Percentiles rank a stretch among this genome's conserved stretches.
Conservation (phyloP, 2,113 vertebrate species). For the Planiliza haematocheilus region DNA sequence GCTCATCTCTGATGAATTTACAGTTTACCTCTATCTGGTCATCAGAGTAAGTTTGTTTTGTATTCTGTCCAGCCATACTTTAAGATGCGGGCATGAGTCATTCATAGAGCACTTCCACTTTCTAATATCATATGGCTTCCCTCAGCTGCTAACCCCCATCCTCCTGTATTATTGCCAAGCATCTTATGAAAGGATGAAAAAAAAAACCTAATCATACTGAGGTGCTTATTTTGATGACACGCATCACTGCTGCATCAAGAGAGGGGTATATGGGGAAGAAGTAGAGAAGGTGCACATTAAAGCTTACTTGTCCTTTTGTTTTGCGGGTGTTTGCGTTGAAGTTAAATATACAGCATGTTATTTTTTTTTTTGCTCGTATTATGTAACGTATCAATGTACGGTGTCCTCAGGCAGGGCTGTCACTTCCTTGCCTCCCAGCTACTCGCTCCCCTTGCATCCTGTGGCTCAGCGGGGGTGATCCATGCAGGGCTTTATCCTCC, state of each 20-base stretch:
- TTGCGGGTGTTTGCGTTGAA: not conserved
- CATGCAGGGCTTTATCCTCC: constrained; percentile 75
- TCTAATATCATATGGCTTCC: not conserved
- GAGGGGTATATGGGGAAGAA: constrained; percentile 11
- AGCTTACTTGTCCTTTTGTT: constrained; percentile 10
- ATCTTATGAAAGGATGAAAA: not conserved
- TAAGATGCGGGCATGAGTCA: not conserved
- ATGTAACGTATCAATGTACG: constrained; percentile 21
- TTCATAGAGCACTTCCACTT: not conserved
- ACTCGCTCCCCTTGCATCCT: constrained; percentile 41
- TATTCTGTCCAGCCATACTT: not conserved
- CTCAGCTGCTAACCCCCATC: not conserved
- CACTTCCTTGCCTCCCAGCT: constrained; percentile 33
- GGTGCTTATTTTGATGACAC: constrained; percentile 22
- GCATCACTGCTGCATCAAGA: not conserved
- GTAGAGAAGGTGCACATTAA: not conserved
- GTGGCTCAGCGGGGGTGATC: constrained; percentile 70
- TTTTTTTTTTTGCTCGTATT: constrained; percentile 30
- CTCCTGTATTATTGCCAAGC: constrained; percentile 9
- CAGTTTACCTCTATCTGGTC: not conserved
- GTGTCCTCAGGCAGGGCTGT: constrained; percentile 43
- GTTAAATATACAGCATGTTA: not conserved
- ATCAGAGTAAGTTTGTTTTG: not conserved
- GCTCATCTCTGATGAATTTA: not conserved
- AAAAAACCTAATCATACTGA: not conserved